A percentile compares a stretch with the other conserved stretches of the same genome.
These are phyloP conservation scores for Drosophila ironensis DNA, from an alignment of 1,140 invertebrate species.

Conservation along the genomic window DNA sequence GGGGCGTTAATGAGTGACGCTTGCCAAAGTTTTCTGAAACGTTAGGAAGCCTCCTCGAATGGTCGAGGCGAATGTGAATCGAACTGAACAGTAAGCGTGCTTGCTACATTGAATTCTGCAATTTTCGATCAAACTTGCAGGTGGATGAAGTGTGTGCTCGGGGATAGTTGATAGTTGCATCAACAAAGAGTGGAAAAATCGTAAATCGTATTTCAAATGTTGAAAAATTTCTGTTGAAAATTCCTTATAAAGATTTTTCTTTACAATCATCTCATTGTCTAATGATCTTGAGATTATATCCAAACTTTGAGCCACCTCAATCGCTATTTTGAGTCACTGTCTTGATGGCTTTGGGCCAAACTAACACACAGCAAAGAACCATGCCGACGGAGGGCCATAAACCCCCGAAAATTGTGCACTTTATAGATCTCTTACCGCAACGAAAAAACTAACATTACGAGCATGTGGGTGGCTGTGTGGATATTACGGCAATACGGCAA, in stretches of 20 bases:
- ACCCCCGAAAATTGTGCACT: conserved; percentile 42
- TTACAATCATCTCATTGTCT: no score
- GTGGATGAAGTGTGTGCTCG: background rate
- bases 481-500: conserved; percentile 44
- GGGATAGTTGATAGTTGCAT: no score
- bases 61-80: background rate
- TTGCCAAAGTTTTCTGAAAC: conserved; percentile 34
- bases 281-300: no score
- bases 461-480: conserved; percentile 4
- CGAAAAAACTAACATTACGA: conserved; percentile 13
- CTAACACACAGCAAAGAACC: no score
- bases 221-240: no score
- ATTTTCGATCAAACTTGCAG: conserved; percentile 12
- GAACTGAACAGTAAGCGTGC: background rate
- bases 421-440: conserved; percentile 46
- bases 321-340: no score
- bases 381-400: conserved; percentile 22
- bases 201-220: no score
- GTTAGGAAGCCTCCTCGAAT: background rate
- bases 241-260: no score
- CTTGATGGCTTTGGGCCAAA: no score
- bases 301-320: no score
- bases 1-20: conserved; percentile 39
- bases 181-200: no score
- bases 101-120: background rate